Conservation (phyloP, 2,797 vertebrate species). For the Denticeps clupeoides region DNA sequence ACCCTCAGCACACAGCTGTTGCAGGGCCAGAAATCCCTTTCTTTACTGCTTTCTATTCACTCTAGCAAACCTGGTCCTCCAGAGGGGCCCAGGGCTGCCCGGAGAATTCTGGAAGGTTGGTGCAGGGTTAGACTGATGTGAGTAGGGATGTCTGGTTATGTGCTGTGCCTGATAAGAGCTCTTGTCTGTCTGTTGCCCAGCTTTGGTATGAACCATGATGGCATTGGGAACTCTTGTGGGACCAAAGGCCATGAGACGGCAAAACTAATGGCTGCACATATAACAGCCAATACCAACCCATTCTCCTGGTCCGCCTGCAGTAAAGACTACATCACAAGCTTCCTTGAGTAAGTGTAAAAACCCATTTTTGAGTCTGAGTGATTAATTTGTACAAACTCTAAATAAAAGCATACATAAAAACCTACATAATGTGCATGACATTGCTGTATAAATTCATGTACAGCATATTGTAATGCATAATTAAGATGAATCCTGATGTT, state of each 20-base stretch:
- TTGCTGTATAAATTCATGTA: no score
- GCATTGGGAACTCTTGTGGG: conserved; percentile 94
- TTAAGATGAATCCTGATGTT: no score
- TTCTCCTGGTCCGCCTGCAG: conserved; percentile 98
- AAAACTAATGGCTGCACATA: conserved; percentile 98
- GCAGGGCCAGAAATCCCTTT: conserved; percentile 34
- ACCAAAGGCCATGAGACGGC: conserved; percentile 97
- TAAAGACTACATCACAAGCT: conserved; percentile 98
- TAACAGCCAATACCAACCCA: conserved; percentile 97
- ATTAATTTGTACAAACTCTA: no score
- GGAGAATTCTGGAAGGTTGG: conserved; percentile 3
- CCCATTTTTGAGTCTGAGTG: no score
- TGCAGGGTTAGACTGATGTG: no score
- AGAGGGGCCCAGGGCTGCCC: conserved; percentile 21
- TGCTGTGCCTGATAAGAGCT: not conserved
- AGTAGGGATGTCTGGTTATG: conserved; percentile 29
- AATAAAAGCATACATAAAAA: no score
- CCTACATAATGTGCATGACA: no score
- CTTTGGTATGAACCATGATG: conserved; percentile 99
- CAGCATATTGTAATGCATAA: no score
- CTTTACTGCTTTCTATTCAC: conserved; percentile 40
- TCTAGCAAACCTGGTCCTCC: conserved; percentile 2
- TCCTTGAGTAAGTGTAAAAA: conserved; percentile 91
- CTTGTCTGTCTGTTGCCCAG: conserved; percentile 55
- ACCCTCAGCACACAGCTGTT: conserved; percentile 60